phyloP scores from a whole-genome alignment of 2,888 invertebrate species.

The Marasmarcha lunaedactyla region DNA sequence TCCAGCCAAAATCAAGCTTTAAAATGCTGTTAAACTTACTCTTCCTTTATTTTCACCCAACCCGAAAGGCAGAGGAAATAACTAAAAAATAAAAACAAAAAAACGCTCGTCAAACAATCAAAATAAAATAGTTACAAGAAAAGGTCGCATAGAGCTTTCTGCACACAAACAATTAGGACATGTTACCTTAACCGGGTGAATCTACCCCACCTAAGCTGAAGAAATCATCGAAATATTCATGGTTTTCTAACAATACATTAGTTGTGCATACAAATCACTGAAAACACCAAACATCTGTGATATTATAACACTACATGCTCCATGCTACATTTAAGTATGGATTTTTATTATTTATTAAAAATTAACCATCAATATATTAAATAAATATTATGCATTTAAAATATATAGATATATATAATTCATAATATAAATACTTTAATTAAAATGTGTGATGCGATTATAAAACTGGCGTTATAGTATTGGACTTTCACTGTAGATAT shows the following conservation, averaged over 20 bases:
- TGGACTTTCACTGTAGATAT: no score
- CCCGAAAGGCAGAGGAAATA: slow-evolving; percentile 53
- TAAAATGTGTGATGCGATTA: no score
- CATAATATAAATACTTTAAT: no score
- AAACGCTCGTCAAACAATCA: slow-evolving; percentile 36
- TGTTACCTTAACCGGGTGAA: slow-evolving; percentile 14
- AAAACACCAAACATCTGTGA: neutral
- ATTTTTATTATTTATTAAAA: slow-evolving; percentile 2
- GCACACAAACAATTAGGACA: no score
- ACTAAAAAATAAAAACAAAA: slow-evolving; percentile 57
- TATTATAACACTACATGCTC: slow-evolving; percentile 24
- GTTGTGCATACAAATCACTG: neutral
- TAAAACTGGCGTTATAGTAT: no score
- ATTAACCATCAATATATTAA: neutral
- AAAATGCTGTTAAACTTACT: slow-evolving; percentile 50
- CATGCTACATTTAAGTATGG: slow-evolving; percentile 24
- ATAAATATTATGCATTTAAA: no score
- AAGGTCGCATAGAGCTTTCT: no score
- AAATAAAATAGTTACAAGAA: slow-evolving; percentile 10
- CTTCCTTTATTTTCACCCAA: slow-evolving; percentile 50
- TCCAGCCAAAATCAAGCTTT: slow-evolving; percentile 45
- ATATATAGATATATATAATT: no score
- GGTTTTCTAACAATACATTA: slow-evolving; percentile 1
- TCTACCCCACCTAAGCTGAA: no score
- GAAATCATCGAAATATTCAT: no score